These are phyloP conservation scores for Anguilla obscura DNA, from an alignment of 2,797 vertebrate genomes.

Conservation along the genomic window DNA sequence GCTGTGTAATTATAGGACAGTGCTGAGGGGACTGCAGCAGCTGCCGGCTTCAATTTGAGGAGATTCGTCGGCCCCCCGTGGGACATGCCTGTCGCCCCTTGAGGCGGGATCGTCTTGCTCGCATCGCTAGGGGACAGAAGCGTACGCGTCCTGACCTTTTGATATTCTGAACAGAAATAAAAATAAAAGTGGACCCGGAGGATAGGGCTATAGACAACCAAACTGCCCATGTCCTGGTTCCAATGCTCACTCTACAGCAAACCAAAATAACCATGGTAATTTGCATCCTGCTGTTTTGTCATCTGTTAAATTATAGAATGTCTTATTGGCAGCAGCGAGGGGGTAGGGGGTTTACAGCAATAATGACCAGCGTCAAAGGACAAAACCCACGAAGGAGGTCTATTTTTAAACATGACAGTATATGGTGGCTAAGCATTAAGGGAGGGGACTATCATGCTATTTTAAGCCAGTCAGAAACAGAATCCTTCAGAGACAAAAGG, in stretches of 20 bases:
- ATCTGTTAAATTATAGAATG: not conserved
- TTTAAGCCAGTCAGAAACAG: slow-evolving; percentile 10
- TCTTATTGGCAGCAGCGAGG: not conserved
- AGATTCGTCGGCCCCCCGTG: slow-evolving; percentile 25
- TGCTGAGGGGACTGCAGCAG: slow-evolving; percentile 53
- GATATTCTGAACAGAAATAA: slow-evolving; percentile 25
- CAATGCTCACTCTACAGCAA: not conserved
- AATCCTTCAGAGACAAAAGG: slow-evolving; percentile 1
- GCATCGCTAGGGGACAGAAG: slow-evolving; percentile 27
- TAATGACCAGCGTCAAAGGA: not conserved
- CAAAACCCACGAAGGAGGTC: not conserved
- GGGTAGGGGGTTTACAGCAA: not conserved
- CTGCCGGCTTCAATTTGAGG: slow-evolving; percentile 61
- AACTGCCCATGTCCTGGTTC: not conserved
- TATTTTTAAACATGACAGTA: slow-evolving; percentile 17
- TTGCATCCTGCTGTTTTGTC: not conserved
- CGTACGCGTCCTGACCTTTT: slow-evolving; percentile 33
- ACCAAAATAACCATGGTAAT: not conserved
- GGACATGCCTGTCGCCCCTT: slow-evolving; percentile 31
- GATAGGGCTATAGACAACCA: not conserved
- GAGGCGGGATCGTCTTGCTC: slow-evolving; percentile 41
- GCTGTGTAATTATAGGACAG: slow-evolving; percentile 58
- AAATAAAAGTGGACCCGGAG: slow-evolving; percentile 6
- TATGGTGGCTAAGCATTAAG: slow-evolving; percentile 4
- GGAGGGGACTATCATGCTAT: slow-evolving; percentile 4